Percentiles rank a stretch among this genome's conserved stretches.
These are phyloP conservation scores for Octodonta nipae DNA, from an alignment of 2,888 invertebrate species.

Conservation along the genomic window DNA sequence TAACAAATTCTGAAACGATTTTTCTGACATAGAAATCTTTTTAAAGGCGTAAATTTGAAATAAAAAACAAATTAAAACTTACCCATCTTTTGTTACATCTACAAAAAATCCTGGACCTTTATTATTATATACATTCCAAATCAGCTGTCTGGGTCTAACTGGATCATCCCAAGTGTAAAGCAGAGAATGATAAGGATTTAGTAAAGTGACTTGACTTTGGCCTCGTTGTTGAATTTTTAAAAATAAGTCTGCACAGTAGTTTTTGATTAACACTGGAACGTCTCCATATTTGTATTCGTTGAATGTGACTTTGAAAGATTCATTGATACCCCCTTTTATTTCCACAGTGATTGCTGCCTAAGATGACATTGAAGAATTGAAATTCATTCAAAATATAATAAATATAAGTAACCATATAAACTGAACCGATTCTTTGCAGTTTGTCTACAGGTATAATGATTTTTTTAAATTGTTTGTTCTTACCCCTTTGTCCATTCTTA, in stretches of 20 bases:
- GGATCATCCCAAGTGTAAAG: constrained; percentile 81
- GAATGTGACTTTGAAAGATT: constrained; percentile 62
- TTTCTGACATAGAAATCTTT: no score
- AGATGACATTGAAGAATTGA: no score
- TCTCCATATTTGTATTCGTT: constrained; percentile 61
- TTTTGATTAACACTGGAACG: constrained; percentile 72
- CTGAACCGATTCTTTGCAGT: no score
- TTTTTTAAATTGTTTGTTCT: no score
- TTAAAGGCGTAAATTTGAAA: no score
- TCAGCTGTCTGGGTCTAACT: constrained; percentile 51
- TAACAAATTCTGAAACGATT: no score
- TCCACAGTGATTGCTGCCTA: constrained; percentile 57
- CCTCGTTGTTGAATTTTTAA: constrained; percentile 60
- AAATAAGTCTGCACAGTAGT: constrained; percentile 69
- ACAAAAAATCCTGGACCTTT: constrained; percentile 59
- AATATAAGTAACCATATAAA: no score
- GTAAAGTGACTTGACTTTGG: constrained; percentile 52
- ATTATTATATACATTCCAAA: constrained; percentile 75
- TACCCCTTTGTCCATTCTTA: constrained; percentile 74
- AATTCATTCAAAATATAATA: no score
- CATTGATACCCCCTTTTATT: constrained; percentile 58
- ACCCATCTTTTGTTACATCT: constrained; percentile 58
- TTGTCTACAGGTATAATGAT: no score
- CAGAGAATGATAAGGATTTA: constrained; percentile 62
- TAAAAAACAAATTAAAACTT: no score